Base-by-base conservation (phyloP, 2,797 vertebrate genomes). In the Sphaeramia orbicularis region DNA sequence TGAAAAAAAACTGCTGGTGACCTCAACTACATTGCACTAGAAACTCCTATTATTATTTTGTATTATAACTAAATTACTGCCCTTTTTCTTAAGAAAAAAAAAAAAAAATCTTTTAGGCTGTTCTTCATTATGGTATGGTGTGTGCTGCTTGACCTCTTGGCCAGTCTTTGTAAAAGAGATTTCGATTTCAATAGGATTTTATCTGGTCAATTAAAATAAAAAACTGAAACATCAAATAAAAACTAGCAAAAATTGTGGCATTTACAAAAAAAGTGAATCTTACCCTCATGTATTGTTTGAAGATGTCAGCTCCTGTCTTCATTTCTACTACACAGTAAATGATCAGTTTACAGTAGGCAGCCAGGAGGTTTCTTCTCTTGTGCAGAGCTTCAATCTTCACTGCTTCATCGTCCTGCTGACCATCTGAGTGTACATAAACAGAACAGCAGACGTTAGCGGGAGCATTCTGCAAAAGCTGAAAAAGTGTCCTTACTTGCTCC, bases 231-330 rank as follows among this genome's bases (percentile, higher is more conserved):
- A 27, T 27, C 24, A 27, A 27, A 27, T 27, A 27, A 27, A 27
- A 27, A 27, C 24, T 6, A 27, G 4, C 24, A 27, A 27, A 27
- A 6, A 27, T 5, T 27, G 24, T 27, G 19, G n/a, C 4, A 27
- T 27, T 6, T 27, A 27, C 24, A 27, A 21, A 1, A 44, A 58
- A 45, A 36, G 43, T 53, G 49, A 64, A 16, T 54, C 86, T 86
- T 90, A 98, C 97, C 94, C 98, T 96, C 97, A 99, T 99, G 86
- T 99, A 99, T 92, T 99, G 98, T 89, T 99, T 99, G 87, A 99
- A 99, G 91, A 99, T 98, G 91, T 99, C 98, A 0, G 98, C 97
- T 59, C 97, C 98, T n/a, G 97, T 98, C 80, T 95, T 98, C 95
- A 99, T 99, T 85, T 99, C 97, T 61, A 99, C 98, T 81, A 99